Base-by-base conservation (phyloP, 2,797 vertebrate genomes). In the Amphiprion clarkii region DNA sequence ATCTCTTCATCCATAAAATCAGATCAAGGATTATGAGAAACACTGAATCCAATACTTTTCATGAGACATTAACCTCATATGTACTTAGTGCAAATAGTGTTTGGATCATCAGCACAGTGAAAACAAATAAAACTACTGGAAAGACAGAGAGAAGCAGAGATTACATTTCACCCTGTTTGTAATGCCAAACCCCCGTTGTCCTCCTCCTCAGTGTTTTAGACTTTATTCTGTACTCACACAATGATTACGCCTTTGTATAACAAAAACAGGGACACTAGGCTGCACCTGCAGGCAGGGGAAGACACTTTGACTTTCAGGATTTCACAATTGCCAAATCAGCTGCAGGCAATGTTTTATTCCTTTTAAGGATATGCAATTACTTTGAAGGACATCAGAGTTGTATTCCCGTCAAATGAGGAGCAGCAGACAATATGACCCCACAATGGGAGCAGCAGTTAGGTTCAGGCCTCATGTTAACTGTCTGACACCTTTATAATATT, bases 1-100 rank as follows among this genome's bases (percentile, higher is more conserved):
- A 87, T 86, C 75, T 76, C 54, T 67, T 91, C 88, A 90, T 85
- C 87, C 88, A 82, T 91, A 77, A 93, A 92, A 94, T 93, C 84
- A 91, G 73, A 92, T 88, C 82, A 89, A 76, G 79, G 79, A 92
- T 91, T 92, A 91, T 75, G 61, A 79, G 79, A 91, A 90, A 85
- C 6, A 65, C 78, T 92, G 87, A 91, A 90, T 79, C 76, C 74
- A 84, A 79, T 79, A 74, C 72, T 93, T 89, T 88, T 90, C 79
- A 88, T 79, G 76, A 91, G 67, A 89, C 83, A 92, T 93, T 92
- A 91, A 90, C 81, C 78, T 79, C 65, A 63, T 67, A 68, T 83
- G 68, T 81, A 71, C 66, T 84, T 81, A 79, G 77, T 55, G 40
- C 71, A 75, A 83, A 81, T 85, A 29, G 53, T 62, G 68, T 81